phyloP scores from a whole-genome alignment of 2,888 invertebrate genomes.

The Volucella zonaria region DNA sequence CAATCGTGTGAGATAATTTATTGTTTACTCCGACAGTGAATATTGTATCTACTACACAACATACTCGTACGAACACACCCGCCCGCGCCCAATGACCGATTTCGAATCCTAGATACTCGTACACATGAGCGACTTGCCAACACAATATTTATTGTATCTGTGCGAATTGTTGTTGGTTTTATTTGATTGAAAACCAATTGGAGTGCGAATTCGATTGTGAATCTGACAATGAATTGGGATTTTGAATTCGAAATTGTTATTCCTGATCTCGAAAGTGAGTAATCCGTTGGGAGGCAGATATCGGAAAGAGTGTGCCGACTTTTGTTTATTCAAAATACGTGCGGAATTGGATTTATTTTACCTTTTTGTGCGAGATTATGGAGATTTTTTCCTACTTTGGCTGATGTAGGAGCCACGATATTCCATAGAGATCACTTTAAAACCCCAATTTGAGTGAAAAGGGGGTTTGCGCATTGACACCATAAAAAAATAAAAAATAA shows the following conservation, averaged over 20 bases:
- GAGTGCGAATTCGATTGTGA: slow-evolving; percentile 11
- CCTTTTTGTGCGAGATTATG: too few relatives aligned
- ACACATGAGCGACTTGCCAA: not conserved
- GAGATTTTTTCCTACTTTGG: too few relatives aligned
- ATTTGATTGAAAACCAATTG: slow-evolving; percentile 16
- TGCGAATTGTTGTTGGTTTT: slow-evolving; percentile 3
- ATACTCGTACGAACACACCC: not conserved
- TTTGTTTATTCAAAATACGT: too few relatives aligned
- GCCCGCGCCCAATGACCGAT: not conserved
- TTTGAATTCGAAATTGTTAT: not conserved
- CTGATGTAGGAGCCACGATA: too few relatives aligned
- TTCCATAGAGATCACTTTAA: too few relatives aligned
- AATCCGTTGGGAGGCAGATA: not conserved
- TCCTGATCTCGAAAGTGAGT: not conserved
- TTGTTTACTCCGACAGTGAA: slow-evolving; percentile 30
- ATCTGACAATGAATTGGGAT: too few relatives aligned
- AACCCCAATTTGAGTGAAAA: too few relatives aligned
- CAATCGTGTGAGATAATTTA: slow-evolving; percentile 60
- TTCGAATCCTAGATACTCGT: slow-evolving; percentile 10
- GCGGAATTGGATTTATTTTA: too few relatives aligned
- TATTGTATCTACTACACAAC: not conserved
- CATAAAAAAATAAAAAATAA: too few relatives aligned
- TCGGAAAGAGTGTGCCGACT: too few relatives aligned
- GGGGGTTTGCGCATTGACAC: too few relatives aligned
- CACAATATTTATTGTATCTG: not conserved